Evolutionary conservation across 2,888 invertebrate genomes (phyloP), one percentile per base, ranked within the genome.

Genomic region (Drosophila monieri): DNA sequence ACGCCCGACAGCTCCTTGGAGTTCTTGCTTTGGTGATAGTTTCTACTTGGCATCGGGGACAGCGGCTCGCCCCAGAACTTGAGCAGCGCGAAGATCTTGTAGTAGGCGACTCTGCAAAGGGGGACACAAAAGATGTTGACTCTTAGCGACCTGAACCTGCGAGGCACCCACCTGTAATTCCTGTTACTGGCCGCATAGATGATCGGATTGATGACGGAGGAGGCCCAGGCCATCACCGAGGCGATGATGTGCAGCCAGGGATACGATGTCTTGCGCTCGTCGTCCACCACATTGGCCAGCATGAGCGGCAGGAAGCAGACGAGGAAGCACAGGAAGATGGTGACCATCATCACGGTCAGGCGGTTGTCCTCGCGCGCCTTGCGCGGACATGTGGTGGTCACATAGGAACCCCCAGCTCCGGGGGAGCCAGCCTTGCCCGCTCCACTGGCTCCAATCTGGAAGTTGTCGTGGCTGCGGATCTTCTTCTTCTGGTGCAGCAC

Each of bases 121-220:
- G 2, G 21, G 21, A 21, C 21, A 21, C 21, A 21, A 21, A 21
- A n/a, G n/a, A n/a, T n/a, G n/a, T n/a, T n/a, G n/a, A n/a, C n/a
- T n/a, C n/a, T n/a, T n/a, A n/a, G n/a, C n/a, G n/a, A n/a, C n/a
- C n/a, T n/a, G n/a, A n/a, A n/a, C n/a, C n/a, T n/a, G n/a, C n/a
- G n/a, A n/a, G n/a, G n/a, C n/a, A n/a, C n/a, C n/a, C n/a, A 91
- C 91, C 94, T 92, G 89, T 97, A 97, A 85, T 97, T 96, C 73
- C 96, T 93, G 90, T 97, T 97, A 77, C 97, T 97, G 6, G 95
- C 96, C 3, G 97, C 97, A 92, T 98, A 98, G 75, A 97, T 97
- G 71, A 97, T 93, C 0, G 97, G 97, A 92, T 98, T 98, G 76
- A 97, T 93, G 53, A 97, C 97, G 66, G 97, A 95, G 0, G 97